Conservation (phyloP, 2,113 vertebrate genomes). For the Cochlearius cochlearius region DNA sequence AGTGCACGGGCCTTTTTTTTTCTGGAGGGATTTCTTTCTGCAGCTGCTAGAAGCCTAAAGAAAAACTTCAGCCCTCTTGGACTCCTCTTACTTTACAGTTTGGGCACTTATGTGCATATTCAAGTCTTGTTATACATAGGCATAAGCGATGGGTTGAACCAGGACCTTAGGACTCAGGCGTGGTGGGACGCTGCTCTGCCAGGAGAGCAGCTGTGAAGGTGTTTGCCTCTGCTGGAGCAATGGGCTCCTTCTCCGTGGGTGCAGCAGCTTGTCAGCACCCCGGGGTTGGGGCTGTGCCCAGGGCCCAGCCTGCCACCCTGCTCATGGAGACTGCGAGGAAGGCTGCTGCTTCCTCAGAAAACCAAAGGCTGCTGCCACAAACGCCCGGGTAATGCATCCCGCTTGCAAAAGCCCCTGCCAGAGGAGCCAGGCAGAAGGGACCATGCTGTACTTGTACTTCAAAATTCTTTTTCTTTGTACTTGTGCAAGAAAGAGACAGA, state of each 20-base stretch:
- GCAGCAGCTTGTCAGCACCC: not conserved
- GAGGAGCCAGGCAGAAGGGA: not conserved
- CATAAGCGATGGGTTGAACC: not conserved
- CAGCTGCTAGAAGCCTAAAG: not conserved
- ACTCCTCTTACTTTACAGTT: not conserved
- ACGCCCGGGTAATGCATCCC: not conserved
- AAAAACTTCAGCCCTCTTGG: not conserved
- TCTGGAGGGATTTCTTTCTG: not conserved
- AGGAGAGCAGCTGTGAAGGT: not conserved
- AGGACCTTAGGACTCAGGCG: fast-evolving
- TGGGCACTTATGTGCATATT: not conserved
- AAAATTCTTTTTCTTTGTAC: not conserved
- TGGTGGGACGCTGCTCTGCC: not conserved
- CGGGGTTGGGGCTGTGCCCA: not conserved
- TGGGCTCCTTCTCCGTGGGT: not conserved
- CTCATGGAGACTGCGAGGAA: not conserved
- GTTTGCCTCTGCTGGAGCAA: not conserved
- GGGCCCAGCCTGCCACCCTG: not conserved
- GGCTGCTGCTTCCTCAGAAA: not conserved
- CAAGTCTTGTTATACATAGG: not conserved
- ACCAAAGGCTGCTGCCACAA: not conserved
- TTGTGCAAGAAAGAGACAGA: not conserved
- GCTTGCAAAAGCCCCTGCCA: not conserved
- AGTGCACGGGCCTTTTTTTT: not conserved
- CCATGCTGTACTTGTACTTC: not conserved